Base-by-base conservation (phyloP, 2,797 vertebrate genomes). In the Sparidentex hasta region DNA sequence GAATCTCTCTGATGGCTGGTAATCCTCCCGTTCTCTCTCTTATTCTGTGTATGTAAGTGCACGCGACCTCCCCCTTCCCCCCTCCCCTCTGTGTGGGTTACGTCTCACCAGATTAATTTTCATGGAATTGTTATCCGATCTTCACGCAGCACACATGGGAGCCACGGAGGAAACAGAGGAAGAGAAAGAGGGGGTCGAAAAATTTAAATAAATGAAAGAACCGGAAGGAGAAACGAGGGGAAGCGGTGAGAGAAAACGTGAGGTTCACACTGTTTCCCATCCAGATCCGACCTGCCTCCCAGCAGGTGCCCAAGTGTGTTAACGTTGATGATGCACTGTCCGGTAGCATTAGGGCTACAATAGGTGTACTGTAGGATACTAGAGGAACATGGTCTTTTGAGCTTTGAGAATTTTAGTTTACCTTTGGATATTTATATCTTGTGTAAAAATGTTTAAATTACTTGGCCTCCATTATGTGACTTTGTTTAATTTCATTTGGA, bases 61-160 rank as follows among this genome's bases (percentile, higher is more conserved):
- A 72, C 9, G 13, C 41, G 20, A 59, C 67, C 27, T 4, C 27
- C 16, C 33, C 33, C 33, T 8, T 25, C 55, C 52, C 5, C 52
- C 4, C 27, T 27, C 29, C 44, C 21, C 44, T 29, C 20, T 55
- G 68, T 79, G 80, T 76, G 81, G 74, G 68, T 68, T 74, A 57
- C 8, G n/a, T 89, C 88, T 83, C 86, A 48, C 8, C 9, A 61
- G 85, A 87, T 85, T 90, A 1, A 74, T 87, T 83, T 88, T 88
- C 75, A 67, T 67, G 55, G 72, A 85, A 90, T 70, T 78, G 82
- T 86, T 84, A 80, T 84, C 67, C 77, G 78, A 90, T 87, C 80
- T 86, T 83, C 63, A 54, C 48, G 33, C 38, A 59, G 62, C 41
- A 44, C 79, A 84, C 76, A 63, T 13, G 57, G 50, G 70, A 76